These are phyloP conservation scores for Platyura marginata DNA, from an alignment of 1,140 invertebrate species.

Conservation along the genomic window DNA sequence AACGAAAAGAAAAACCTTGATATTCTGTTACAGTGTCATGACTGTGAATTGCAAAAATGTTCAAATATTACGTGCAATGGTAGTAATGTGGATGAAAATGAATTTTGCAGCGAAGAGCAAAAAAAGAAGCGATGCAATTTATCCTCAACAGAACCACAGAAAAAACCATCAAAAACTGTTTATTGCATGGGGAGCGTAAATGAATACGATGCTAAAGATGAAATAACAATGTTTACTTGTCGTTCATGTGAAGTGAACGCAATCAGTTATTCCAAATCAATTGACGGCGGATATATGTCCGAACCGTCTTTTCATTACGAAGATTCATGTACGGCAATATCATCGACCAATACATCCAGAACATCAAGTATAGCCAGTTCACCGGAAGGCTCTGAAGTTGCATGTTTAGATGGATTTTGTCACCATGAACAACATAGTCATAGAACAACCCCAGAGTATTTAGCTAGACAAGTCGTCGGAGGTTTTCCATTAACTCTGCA, in stretches of 20 bases:
- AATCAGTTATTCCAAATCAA: conserved; percentile 32
- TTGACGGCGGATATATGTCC: conserved; percentile 69
- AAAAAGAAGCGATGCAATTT: not conserved
- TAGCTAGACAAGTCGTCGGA: conserved; percentile 15
- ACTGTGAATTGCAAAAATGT: not conserved
- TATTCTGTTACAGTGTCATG: conserved; percentile 9
- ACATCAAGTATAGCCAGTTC: conserved; percentile 54
- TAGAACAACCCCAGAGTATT: conserved; percentile 24
- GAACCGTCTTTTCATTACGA: conserved; percentile 24
- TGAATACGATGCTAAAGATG: conserved; percentile 12
- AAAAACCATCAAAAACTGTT: conserved; percentile 9
- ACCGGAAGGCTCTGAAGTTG: conserved; percentile 67
- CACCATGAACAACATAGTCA: conserved; percentile 38
- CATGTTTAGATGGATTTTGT: conserved; percentile 66
- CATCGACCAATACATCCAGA: conserved; percentile 35
- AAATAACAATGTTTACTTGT: conserved; percentile 11
- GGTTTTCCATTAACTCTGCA: conserved; percentile 16
- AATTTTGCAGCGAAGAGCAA: not conserved
- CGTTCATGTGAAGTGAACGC: conserved; percentile 23
- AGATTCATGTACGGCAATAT: not conserved
- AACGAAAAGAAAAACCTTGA: conserved; percentile 33
- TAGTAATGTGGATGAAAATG: not conserved
- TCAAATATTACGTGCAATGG: not conserved
- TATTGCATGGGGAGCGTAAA: no score
- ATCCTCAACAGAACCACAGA: not conserved